A percentile compares a stretch with the other conserved stretches of the same genome.
Evolutionary conservation across 1,140 invertebrate genomes (phyloP).

Genomic region (Neodiprion virginianus): DNA sequence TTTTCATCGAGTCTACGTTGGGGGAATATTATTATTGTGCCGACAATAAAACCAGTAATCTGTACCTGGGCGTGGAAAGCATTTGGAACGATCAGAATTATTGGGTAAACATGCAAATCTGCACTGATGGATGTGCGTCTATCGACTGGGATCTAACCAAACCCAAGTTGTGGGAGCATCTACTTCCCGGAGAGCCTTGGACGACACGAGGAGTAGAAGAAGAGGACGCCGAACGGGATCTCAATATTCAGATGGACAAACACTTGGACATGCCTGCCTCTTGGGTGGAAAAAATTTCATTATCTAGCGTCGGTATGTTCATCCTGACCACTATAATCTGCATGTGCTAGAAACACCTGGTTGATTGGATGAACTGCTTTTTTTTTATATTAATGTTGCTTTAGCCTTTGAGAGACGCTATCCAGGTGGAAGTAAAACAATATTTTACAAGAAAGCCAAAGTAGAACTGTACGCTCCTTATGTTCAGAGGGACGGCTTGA

Average conservation of each 20-base stretch:
- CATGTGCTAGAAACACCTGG: background rate
- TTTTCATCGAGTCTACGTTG: slow-evolving; percentile 86
- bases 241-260: slow-evolving; percentile 63
- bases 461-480: slow-evolving; percentile 82
- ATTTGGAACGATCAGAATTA: slow-evolving; percentile 90
- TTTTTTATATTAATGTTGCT: slow-evolving; percentile 30
- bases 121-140: slow-evolving; percentile 53
- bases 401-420: slow-evolving; percentile 78
- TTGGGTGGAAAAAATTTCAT: slow-evolving; percentile 76
- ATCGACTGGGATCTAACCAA: slow-evolving; percentile 69
- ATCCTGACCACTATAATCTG: background rate
- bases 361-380: background rate
- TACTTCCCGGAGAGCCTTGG: slow-evolving; percentile 71
- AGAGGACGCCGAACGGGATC: slow-evolving; percentile 43
- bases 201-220: slow-evolving; percentile 48
- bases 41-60: slow-evolving; percentile 63
- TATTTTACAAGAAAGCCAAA: slow-evolving; percentile 77
- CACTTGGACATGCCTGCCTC: slow-evolving; percentile 82
- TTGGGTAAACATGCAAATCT: slow-evolving; percentile 79
- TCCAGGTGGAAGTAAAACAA: slow-evolving; percentile 74
- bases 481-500: slow-evolving; percentile 72
- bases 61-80: slow-evolving; percentile 82
- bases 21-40: slow-evolving; percentile 59
- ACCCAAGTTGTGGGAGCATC: slow-evolving; percentile 70
- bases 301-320: slow-evolving; percentile 68